Conservation (phyloP, 2,113 vertebrate genomes). For the Pelmatolapia mariae region DNA sequence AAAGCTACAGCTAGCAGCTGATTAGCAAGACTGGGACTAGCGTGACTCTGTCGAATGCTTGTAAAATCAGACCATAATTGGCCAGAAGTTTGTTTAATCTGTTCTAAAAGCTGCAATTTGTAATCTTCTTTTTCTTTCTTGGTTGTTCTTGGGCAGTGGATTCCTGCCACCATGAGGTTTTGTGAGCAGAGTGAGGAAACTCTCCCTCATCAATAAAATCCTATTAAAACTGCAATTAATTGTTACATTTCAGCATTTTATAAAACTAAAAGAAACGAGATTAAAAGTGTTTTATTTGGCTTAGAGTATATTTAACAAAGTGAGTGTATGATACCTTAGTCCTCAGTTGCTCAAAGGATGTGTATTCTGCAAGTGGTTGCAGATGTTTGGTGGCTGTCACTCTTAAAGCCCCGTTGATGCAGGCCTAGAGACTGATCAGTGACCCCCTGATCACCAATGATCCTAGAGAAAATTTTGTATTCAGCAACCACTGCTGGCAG, state of each 20-base stretch:
- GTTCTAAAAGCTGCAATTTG: background rate
- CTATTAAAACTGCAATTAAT: background rate
- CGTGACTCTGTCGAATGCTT: background rate
- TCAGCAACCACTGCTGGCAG: background rate
- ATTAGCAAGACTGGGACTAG: background rate
- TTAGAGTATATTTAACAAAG: background rate
- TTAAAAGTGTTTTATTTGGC: background rate
- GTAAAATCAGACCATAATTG: background rate
- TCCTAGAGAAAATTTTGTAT: background rate
- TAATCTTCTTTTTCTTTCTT: background rate
- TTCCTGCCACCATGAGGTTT: background rate
- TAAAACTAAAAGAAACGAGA: background rate
- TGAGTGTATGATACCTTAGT: background rate
- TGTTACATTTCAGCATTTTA: background rate
- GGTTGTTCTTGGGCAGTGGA: background rate
- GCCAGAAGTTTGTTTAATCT: background rate
- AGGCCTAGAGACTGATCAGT: background rate
- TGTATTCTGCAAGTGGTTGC: background rate
- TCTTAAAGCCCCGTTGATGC: background rate
- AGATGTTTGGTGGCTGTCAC: background rate
- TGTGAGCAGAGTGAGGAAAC: background rate
- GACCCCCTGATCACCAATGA: background rate
- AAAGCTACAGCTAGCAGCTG: background rate
- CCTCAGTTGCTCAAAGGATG: background rate
- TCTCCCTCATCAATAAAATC: background rate